Evolutionary conservation across 2,113 vertebrate genomes (phyloP), one percentile per base, ranked within the genome.

Genomic region (Malurus elegans): DNA sequence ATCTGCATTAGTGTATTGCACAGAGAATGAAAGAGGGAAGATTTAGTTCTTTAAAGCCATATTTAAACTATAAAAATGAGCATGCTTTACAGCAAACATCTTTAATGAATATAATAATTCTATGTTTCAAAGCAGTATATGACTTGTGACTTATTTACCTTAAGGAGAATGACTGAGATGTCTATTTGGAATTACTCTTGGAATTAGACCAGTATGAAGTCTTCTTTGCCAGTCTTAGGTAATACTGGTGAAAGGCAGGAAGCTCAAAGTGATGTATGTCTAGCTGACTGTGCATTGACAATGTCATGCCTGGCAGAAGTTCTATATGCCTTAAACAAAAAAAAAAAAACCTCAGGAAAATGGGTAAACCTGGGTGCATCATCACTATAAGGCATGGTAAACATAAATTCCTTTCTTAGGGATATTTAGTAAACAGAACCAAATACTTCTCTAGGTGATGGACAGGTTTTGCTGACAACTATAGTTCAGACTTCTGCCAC

Each of bases 151-250:
- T 81, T 95, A 79, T 88, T 92, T 90, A 58, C 84, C 70, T 81
- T 93, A 78, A 96, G 82, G 96, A 96, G 90, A 93, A 93, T 93
- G 64, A 92, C 69, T 79, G 90, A 70, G 48, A 36, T 51, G 34
- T 38, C 67, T 70, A 21, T 58, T 58, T 90, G 88, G 91, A 96
- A 97, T 96, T 97, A 97, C 96, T 96, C 90, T 96, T 87, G 78
- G 84, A 95, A 97, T 96, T 97, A 97, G n/a, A 86, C 57, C 72
- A 29, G 42, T 82, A 93, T 93, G 89, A 98, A 92, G 96, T 98
- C 66, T 60, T 48, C 86, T 95, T 60, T 93, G 54, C 73, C 86
- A 96, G 96, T 95, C 72, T 96, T 36, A 86, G 85, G 93, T 97
- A 97, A 86, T 65, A 76, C 17, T 4, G 28, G 66, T 93, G 88